Percentiles rank a stretch among this genome's conserved stretches.
Evolutionary conservation across 2,888 invertebrate species (phyloP).

Genomic region (Caenorhabditis angaria): DNA sequence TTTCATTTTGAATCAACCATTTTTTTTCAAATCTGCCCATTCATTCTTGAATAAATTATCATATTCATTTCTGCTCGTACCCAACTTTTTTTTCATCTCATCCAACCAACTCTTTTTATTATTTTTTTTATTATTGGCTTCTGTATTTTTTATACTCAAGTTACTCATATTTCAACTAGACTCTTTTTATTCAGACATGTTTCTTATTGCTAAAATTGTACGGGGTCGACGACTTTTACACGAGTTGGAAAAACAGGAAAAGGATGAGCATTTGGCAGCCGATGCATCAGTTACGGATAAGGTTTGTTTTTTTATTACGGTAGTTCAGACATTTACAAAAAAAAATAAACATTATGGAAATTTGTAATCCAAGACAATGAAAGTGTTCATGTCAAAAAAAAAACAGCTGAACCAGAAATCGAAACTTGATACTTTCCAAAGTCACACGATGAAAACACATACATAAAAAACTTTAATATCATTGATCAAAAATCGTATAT

Average conservation of each 20-base stretch:
- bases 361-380: no score
- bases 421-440: neutral
- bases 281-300: constrained; percentile 39
- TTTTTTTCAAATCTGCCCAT: constrained; percentile 1
- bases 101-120: neutral
- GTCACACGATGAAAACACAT: neutral
- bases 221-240: constrained; percentile 69
- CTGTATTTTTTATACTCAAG: neutral
- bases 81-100: neutral
- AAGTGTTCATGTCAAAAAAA: neutral
- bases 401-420: neutral
- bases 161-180: neutral
- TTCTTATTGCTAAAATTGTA: constrained; percentile 70
- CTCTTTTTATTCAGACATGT: constrained; percentile 50
- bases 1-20: no score
- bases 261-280: constrained; percentile 57
- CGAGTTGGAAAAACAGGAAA: constrained; percentile 68
- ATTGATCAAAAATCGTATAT: neutral
- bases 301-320: constrained; percentile 16
- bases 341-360: no score
- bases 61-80: neutral
- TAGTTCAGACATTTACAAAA: no score
- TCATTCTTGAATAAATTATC: neutral
- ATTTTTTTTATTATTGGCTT: neutral
- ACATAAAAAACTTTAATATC: neutral